Conservation (phyloP, 2,113 vertebrate species). For the Eulemur macaco region DNA sequence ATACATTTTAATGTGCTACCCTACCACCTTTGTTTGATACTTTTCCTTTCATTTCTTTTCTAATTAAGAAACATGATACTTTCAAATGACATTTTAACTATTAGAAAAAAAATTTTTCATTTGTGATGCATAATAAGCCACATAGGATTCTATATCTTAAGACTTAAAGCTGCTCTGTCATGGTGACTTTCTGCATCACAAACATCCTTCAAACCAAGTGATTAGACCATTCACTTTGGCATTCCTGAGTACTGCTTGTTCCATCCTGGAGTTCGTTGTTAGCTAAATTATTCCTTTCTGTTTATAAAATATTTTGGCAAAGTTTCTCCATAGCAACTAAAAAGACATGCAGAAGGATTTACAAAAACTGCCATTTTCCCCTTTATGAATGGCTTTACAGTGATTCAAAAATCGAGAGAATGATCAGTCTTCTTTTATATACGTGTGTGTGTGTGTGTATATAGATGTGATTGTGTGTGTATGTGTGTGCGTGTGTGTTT, state of each 20-base stretch:
- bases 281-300: slow-evolving; percentile 45
- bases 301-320: slow-evolving; percentile 43
- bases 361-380: slow-evolving; percentile 51
- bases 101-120: slow-evolving; percentile 38
- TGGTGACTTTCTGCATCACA: not conserved
- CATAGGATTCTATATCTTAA: not conserved
- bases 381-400: slow-evolving; percentile 32
- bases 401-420: slow-evolving; percentile 43
- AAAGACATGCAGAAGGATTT: slow-evolving; percentile 53
- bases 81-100: slow-evolving; percentile 41
- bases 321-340: slow-evolving; percentile 72
- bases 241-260: slow-evolving; percentile 34
- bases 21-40: slow-evolving; percentile 35
- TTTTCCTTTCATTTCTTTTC: slow-evolving; percentile 10
- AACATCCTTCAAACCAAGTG: slow-evolving; percentile 59
- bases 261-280: slow-evolving; percentile 61
- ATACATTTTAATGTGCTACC: slow-evolving; percentile 40
- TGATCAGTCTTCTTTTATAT: not conserved
- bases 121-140: not conserved
- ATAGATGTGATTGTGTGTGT: too few relatives aligned
- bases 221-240: slow-evolving; percentile 42
- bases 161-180: not conserved
- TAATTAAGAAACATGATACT: slow-evolving; percentile 2
- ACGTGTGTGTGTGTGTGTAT: too few relatives aligned
- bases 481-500: not conserved